Conservation (phyloP, 1,140 invertebrate genomes). For the Chrysoperla carnea region DNA sequence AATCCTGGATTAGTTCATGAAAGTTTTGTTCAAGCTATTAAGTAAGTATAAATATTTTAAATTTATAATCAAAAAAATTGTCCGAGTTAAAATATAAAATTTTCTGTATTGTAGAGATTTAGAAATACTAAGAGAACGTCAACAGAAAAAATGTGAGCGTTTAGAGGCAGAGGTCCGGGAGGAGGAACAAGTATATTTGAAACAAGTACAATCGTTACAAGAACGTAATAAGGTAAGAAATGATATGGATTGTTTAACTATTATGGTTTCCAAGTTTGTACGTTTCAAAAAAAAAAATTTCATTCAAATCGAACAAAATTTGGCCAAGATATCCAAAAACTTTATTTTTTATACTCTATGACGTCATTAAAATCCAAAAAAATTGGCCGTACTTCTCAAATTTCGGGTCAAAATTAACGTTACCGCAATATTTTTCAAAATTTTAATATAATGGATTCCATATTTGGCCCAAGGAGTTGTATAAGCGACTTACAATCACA, state of each 20-base stretch:
- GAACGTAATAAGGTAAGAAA: constrained; percentile 63
- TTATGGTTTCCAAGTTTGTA: background rate
- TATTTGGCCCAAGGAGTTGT: no score
- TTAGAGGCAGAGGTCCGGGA: constrained; percentile 68
- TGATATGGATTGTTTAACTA: background rate
- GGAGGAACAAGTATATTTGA: constrained; percentile 69
- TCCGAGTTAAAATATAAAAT: constrained; percentile 2
- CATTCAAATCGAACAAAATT: no score
- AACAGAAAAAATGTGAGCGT: constrained; percentile 74
- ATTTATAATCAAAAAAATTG: constrained; percentile 1
- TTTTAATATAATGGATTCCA: no score
- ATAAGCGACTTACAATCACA: no score
- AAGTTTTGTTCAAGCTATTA: constrained; percentile 82
- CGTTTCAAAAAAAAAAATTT: no score
- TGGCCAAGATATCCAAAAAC: no score
- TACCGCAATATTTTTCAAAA: no score
- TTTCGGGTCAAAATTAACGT: no score
- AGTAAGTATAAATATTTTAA: constrained; percentile 38
- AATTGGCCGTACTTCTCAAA: no score
- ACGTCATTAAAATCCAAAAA: no score
- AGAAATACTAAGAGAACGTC: constrained; percentile 63
- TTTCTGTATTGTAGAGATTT: constrained; percentile 31
- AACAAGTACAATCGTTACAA: constrained; percentile 65
- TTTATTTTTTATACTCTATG: no score
- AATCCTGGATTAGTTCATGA: constrained; percentile 69